Conservation (phyloP, 2,888 invertebrate genomes). For the Neelides folsomi region DNA sequence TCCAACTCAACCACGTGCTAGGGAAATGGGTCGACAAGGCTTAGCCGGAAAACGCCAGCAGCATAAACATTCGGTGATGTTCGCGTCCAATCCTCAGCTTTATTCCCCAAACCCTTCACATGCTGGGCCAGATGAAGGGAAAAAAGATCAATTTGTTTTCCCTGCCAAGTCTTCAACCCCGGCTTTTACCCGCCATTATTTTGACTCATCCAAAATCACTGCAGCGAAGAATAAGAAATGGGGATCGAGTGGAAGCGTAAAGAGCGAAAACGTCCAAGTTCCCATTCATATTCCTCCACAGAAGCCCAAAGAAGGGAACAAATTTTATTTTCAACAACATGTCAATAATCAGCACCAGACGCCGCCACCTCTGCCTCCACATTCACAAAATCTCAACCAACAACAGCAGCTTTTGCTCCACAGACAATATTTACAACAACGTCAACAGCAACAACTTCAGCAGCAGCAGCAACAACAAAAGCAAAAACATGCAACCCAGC, state of each 20-base stretch:
- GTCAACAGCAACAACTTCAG: slow-evolving; percentile 9
- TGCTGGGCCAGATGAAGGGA: background rate
- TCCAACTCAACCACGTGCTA: slow-evolving; percentile 7
- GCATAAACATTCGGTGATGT: slow-evolving; percentile 28
- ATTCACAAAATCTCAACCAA: background rate
- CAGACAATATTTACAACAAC: background rate
- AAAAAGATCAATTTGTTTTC: background rate
- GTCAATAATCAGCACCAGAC: background rate
- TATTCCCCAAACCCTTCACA: slow-evolving; percentile 15
- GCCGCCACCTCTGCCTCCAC: background rate
- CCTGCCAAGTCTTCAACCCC: slow-evolving; percentile 13
- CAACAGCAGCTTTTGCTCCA: slow-evolving; percentile 1
- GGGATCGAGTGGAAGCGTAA: too few relatives aligned
- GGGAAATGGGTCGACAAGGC: slow-evolving; percentile 5
- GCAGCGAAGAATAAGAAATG: slow-evolving; percentile 7
- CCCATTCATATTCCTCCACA: slow-evolving; percentile 1
- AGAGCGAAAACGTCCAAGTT: slow-evolving; percentile 8
- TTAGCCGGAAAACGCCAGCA: background rate
- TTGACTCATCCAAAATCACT: slow-evolving; percentile 29
- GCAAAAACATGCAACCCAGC: background rate
- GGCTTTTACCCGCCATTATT: slow-evolving; percentile 31
- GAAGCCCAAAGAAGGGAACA: slow-evolving; percentile 1
- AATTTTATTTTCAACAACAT: slow-evolving; percentile 4
- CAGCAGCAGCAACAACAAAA: background rate
- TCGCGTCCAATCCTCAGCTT: slow-evolving; percentile 29